These are phyloP conservation scores for Gastracanthus pulcherrimus DNA, from an alignment of 2,888 invertebrate species.

Conservation along the genomic window DNA sequence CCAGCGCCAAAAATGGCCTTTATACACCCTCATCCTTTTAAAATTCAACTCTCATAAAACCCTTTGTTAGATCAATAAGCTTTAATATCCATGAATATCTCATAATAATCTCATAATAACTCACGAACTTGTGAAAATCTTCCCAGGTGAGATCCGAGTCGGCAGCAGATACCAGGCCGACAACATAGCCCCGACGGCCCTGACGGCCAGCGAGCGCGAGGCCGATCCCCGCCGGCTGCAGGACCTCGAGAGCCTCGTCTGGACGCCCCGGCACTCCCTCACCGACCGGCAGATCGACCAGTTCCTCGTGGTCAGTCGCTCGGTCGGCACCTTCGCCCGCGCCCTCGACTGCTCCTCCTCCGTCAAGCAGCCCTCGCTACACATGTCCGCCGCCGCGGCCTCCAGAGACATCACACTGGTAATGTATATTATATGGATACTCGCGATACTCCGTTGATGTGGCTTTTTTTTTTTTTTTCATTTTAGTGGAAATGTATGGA, in stretches of 20 bases:
- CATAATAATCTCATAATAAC: too few species aligned
- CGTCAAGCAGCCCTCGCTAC: conserved; percentile 98
- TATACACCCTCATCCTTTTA: too few species aligned
- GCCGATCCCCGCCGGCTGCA: conserved; percentile 84
- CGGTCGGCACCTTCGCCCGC: conserved; percentile 98
- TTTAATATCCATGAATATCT: too few species aligned
- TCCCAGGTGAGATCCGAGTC: conserved; percentile 81
- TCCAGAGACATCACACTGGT: conserved; percentile 98
- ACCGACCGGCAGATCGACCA: conserved; percentile 99
- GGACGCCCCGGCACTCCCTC: conserved; percentile 95
- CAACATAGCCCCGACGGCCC: conserved; percentile 82
- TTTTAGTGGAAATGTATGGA: too few species aligned
- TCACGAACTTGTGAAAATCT: too few species aligned
- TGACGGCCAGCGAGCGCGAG: conserved; percentile 78
- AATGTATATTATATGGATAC: too few species aligned
- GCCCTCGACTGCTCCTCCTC: conserved; percentile 99
- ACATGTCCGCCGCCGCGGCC: conserved; percentile 99
- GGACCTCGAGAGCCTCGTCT: conserved; percentile 94
- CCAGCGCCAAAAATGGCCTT: neutral
- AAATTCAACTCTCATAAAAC: too few species aligned
- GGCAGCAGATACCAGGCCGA: conserved; percentile 99
- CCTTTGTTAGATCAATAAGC: too few species aligned
- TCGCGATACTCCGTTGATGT: too few species aligned
- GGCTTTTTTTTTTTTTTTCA: too few species aligned
- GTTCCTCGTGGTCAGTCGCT: conserved; percentile 95